Evolutionary conservation across 2,797 vertebrate species (phyloP), one percentile per base, ranked within the genome.

Genomic region (Paedocypris micromegethes): DNA sequence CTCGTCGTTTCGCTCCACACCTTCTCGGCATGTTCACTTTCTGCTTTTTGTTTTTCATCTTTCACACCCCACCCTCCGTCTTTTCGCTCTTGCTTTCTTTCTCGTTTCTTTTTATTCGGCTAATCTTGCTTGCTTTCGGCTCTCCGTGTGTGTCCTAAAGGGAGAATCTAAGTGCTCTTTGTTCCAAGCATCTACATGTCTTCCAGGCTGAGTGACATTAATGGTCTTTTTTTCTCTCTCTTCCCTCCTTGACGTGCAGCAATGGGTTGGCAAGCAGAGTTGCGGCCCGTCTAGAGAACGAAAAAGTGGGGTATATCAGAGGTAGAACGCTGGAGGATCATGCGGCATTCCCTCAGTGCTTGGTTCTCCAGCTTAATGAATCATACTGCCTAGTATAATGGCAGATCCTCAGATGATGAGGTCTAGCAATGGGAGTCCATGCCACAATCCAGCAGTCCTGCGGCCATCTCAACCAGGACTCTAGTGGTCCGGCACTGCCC

Each of bases 261-360:
- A 52, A 55, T 7, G 39, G 23, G 63, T 64, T 81, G 77, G 77
- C 72, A 58, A 37, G 58, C 3, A 51, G 46, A 5, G 8, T 60
- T 23, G 45, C 1, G 47, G 49, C 77, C 80, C 79, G 78, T 81
- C 79, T 83, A 72, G 72, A 77, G 60, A 57, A 58, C 51, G 54
- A 70, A 48, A 70, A 48, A 51, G 46, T 54, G 41, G 54, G 55
- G 59, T 8, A 59, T 66, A 64, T 72, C 57, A 59, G 70, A 45
- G 68, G 65, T 70, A 66, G 55, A 72, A 56, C 44, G 64, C 55
- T 70, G 50, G 45, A 74, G 61, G 48, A 46, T 60, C 56, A 53
- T 70, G 58, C 54, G 44, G 8, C 53, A 46, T 61, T 65, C 54
- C 66, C 58, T 60, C 40, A 59, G 57, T 51, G 56, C 60, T 47